phyloP scores from a whole-genome alignment of 2,797 vertebrate species.

The Lerista edwardsae region DNA sequence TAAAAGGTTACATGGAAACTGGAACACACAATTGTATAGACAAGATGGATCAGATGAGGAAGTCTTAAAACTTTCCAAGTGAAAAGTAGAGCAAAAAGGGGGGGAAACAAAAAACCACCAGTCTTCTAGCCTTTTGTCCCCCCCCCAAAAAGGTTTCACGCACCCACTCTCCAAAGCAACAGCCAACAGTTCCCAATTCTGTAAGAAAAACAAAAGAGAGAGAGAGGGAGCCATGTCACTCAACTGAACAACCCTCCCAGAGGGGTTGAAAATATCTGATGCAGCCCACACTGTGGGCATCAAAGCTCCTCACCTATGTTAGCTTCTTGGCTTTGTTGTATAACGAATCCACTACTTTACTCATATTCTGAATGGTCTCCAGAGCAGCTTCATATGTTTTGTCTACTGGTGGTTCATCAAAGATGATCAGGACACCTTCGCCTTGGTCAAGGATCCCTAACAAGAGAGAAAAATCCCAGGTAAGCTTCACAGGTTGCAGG shows the following conservation, averaged over 20 bases:
- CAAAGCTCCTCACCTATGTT: slow-evolving; percentile 87
- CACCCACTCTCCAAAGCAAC: slow-evolving; percentile 81
- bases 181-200: slow-evolving; percentile 80
- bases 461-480: background rate
- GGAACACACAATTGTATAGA: slow-evolving; percentile 82
- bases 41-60: slow-evolving; percentile 87
- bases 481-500: background rate
- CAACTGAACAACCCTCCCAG: background rate
- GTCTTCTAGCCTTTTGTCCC: slow-evolving; percentile 79
- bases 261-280: slow-evolving; percentile 15
- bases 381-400: slow-evolving; percentile 93
- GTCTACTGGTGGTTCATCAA: slow-evolving; percentile 93
- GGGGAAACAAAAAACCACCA: slow-evolving; percentile 52
- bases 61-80: slow-evolving; percentile 85
- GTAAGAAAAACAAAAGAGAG: slow-evolving; percentile 74
- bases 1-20: slow-evolving; percentile 90
- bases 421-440: slow-evolving; percentile 94
- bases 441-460: slow-evolving; percentile 96
- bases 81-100: slow-evolving; percentile 79
- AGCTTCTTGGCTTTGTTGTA: slow-evolving; percentile 99
- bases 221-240: slow-evolving; percentile 64
- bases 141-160: slow-evolving; percentile 78
- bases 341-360: slow-evolving; percentile 97
- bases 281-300: background rate
- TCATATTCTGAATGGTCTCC: slow-evolving; percentile 97